Base-by-base conservation (phyloP, 2,113 vertebrate genomes). In the Tretioscincus oriximinensis region DNA sequence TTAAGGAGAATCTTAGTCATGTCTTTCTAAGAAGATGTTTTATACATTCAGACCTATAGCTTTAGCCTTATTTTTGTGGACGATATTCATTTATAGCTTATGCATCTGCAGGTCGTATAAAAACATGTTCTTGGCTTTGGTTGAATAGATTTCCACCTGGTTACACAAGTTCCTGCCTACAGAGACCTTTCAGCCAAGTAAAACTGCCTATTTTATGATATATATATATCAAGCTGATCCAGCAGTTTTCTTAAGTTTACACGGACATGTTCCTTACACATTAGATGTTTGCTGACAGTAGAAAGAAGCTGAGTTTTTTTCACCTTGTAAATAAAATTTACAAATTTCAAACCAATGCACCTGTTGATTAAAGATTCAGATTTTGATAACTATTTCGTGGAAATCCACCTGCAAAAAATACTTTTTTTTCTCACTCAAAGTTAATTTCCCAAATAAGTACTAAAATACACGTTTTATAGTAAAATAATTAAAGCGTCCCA, bases 401-500 rank as follows among this genome's bases (percentile, higher is more conserved):
- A 84, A 78, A 9, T 65, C 4, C 21, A 24, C 24, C 21, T 63
- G 22, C 22, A 63, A 63, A 63, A 26, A 76, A 87, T 20, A 72
- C 83, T 71, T 90, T 92, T 58, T n/a, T 58, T 58, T 58, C 49
- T 84, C 54, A 29, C 21, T 51, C n/a, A 63, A 64, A 82, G 35
- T 83, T 77, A 74, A 77, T 45, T 77, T 60, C 84, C 85, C 76
- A 83, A 78, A 89, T 26, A 82, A 76, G 74, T 90, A 89, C 87
- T 86, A 69, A 85, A 76, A 87, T 83, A 85, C 91, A 75, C 86
- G 89, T 85, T 91, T 82, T 90, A 71, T 88, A 83, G 69, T 73
- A 86, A 85, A 78, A 82, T 88, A 90, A 78, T 79, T 79, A 79
- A 79, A 61, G 3, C 67, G 66, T 82, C 70, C 47, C 14, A 58